These are phyloP conservation scores for Gadus chalcogrammus DNA, from an alignment of 2,113 vertebrate genomes.

Conservation along the genomic window DNA sequence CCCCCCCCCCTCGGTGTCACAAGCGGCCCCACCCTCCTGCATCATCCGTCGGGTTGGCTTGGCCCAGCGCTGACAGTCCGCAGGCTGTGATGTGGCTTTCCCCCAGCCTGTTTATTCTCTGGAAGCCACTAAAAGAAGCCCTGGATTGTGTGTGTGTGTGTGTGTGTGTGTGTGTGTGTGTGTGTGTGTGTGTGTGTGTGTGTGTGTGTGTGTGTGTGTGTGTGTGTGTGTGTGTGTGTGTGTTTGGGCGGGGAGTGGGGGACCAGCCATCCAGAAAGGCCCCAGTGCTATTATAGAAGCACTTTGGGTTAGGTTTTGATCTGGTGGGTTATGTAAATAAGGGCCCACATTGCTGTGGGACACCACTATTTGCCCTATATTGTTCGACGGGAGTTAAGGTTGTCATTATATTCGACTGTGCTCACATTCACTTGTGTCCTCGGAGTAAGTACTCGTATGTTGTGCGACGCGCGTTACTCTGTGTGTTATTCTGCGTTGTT, in stretches of 20 bases:
- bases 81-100: constrained; percentile 71
- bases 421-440: not conserved
- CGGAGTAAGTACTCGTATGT: not conserved
- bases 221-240: too few species aligned
- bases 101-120: constrained; percentile 68
- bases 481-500: too few species aligned
- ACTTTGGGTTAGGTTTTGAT: constrained; percentile 67
- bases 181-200: too few species aligned
- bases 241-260: not conserved
- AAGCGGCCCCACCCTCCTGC: constrained; percentile 60
- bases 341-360: constrained; percentile 58
- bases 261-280: constrained; percentile 57
- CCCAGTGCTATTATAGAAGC: constrained; percentile 66
- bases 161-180: too few species aligned
- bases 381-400: constrained; percentile 60
- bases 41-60: constrained; percentile 69
- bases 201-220: too few species aligned
- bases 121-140: constrained; percentile 72
- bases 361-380: constrained; percentile 43
- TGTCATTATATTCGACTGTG: too few species aligned
- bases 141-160: constrained; percentile 35
- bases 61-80: constrained; percentile 67
- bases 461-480: too few species aligned
- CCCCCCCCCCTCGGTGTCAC: constrained; percentile 34
- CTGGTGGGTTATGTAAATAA: constrained; percentile 68